phyloP scores from a whole-genome alignment of 1,140 invertebrate genomes.

The Heliconius himera region DNA sequence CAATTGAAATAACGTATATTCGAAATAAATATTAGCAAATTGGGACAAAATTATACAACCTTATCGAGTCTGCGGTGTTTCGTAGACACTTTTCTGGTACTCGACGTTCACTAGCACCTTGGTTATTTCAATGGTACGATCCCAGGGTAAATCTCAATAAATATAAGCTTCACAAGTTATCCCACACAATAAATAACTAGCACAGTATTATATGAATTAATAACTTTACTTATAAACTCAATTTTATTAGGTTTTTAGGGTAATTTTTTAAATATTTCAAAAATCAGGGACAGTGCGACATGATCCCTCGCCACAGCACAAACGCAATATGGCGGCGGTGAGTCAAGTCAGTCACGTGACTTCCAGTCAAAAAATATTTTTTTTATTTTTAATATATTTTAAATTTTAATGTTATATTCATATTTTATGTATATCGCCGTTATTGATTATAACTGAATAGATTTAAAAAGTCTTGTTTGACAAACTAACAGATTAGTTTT shows the following conservation, averaged over 20 bases:
- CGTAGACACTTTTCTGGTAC: conserved; percentile 58
- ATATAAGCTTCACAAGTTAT: conserved; percentile 15
- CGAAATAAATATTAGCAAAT: conserved; percentile 26
- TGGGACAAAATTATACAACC: conserved; percentile 42
- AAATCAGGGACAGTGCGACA: conserved; percentile 57
- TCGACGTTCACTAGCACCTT: conserved; percentile 63
- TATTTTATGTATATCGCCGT: background rate
- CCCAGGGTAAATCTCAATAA: conserved; percentile 47
- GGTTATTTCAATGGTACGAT: conserved; percentile 64
- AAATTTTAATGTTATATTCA: background rate
- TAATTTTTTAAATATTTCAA: conserved; percentile 49
- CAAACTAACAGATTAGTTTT: background rate
- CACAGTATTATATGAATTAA: conserved; percentile 34
- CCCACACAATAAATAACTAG: background rate
- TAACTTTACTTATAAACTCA: conserved; percentile 29
- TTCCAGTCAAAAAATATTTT: conserved; percentile 33
- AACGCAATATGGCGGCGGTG: conserved; percentile 68
- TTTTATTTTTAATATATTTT: background rate
- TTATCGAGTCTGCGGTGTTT: conserved; percentile 50
- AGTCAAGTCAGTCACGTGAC: conserved; percentile 64
- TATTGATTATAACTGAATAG: background rate
- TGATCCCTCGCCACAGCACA: conserved; percentile 56
- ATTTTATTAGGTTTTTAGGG: conserved; percentile 26
- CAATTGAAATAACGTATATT: conserved; percentile 22
- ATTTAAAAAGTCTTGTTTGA: background rate